Evolutionary conservation across 2,113 vertebrate species (phyloP).

Genomic region (Willisornis vidua): DNA sequence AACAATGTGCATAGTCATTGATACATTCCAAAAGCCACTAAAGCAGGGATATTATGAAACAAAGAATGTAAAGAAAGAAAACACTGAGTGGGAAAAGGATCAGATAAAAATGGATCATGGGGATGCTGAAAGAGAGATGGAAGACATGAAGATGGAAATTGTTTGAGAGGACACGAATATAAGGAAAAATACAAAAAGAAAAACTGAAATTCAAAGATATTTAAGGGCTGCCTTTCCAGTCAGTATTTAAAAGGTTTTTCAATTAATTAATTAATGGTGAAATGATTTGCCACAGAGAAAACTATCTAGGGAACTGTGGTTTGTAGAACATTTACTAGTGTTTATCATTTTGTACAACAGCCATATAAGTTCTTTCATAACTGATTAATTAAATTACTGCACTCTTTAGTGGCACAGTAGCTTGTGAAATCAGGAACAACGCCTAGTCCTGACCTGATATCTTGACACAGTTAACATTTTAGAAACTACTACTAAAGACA

Average conservation of each 20-base stretch:
- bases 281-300: background rate
- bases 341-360: background rate
- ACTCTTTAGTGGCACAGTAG: background rate
- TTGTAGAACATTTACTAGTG: background rate
- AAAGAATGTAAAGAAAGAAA: background rate
- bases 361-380: background rate
- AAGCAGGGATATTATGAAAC: background rate
- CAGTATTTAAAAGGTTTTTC: background rate
- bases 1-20: background rate
- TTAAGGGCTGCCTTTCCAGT: background rate
- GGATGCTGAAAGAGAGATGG: background rate
- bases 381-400: background rate
- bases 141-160: background rate
- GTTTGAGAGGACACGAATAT: background rate
- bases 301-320: background rate
- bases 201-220: background rate
- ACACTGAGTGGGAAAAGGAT: background rate
- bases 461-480: background rate
- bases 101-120: background rate
- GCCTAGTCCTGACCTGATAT: background rate
- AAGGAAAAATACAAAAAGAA: background rate
- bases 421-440: background rate
- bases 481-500: background rate
- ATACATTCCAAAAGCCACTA: background rate
- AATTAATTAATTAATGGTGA: background rate